Base-by-base conservation (phyloP, 2,113 vertebrate genomes). In the Leptobrachium ailaonicum region DNA sequence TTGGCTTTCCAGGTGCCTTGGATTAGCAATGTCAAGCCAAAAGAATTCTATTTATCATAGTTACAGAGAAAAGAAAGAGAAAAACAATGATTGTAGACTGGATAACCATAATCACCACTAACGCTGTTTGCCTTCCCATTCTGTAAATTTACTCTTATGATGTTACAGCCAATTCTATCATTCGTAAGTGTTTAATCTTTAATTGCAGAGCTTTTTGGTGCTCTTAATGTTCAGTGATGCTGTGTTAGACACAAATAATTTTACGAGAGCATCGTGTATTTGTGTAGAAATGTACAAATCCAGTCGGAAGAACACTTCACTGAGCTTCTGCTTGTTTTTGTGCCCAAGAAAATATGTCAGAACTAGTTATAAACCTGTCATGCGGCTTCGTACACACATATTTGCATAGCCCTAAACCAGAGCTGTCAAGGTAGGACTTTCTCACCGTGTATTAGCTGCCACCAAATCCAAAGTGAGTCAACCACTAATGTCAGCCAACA, bases 381-480 rank as follows among this genome's bases (percentile, higher is more conserved):
- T 40, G 62, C 62, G 4, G 40, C 13, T 4, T 7, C 13, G n/a
- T 40, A 64, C 62, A 64, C 62, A 64, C 62, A 64, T 64, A 64
- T 64, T 64, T 64, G 62, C 62, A 64, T 64, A 64, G 62, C 62
- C 62, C 6, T 40, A 5, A 64, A 64, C 62, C 20, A 64, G n/a
- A 5, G 13, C n/a, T 64, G 62, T 40, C 62, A 64, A 64, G 62
- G 62, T 64, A 64, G 62, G 3, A 20, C 62, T 32, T 64, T 64
- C n/a, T 64, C 62, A 5, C 2, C 40, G 62, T 32, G 13, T 10
- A 32, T 64, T 20, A 64, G 2, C n/a, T 32, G 4, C 14, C 3
- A 13, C 62, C 62, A 5, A 64, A 64, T 40, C n/a, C 32, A 6
- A 64, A 64, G 9, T 64, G 62, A 64, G 40, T 64, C 2, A 64